Conservation (phyloP, 2,797 vertebrate species). For the Melanogrammus aeglefinus region DNA sequence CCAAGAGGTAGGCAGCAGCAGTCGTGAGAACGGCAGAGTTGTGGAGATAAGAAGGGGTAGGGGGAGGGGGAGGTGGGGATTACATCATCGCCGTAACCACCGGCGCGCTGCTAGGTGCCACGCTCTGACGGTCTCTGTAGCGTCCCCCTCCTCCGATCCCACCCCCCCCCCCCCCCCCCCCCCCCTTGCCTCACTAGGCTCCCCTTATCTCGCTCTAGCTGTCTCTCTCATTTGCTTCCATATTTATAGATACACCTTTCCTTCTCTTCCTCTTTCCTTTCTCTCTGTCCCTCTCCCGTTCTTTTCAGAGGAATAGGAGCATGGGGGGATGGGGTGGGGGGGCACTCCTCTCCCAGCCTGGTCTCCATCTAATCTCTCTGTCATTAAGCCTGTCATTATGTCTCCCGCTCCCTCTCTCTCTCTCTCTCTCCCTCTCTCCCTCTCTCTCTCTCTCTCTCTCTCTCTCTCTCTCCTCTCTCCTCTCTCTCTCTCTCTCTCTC, state of each 20-base stretch:
- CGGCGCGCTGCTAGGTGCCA: neutral
- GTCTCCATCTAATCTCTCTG: neutral
- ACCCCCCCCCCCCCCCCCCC: neutral
- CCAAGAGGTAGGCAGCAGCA: constrained; percentile 53
- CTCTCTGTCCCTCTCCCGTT: neutral
- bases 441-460: neutral
- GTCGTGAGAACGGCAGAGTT: constrained; percentile 23
- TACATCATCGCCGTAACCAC: constrained; percentile 61
- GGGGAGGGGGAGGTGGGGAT: constrained; percentile 43
- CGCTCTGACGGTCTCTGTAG: neutral
- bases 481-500: neutral
- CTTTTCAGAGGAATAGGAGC: neutral
- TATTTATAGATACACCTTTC: neutral
- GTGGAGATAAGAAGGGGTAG: constrained; percentile 5
- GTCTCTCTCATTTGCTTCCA: constrained; percentile 7
- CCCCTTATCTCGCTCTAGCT: neutral
- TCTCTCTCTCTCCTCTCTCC: neutral
- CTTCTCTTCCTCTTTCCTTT: neutral
- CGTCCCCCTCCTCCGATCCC: neutral
- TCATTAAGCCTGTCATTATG: constrained; percentile 2
- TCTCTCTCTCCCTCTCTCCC: neutral
- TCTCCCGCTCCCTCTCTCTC: neutral
- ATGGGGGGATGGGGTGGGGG: too few relatives aligned
- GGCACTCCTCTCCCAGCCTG: neutral
- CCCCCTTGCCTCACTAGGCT: neutral